phyloP scores from a whole-genome alignment of 2,797 vertebrate species.

The Hypotaenidia okinawae region DNA sequence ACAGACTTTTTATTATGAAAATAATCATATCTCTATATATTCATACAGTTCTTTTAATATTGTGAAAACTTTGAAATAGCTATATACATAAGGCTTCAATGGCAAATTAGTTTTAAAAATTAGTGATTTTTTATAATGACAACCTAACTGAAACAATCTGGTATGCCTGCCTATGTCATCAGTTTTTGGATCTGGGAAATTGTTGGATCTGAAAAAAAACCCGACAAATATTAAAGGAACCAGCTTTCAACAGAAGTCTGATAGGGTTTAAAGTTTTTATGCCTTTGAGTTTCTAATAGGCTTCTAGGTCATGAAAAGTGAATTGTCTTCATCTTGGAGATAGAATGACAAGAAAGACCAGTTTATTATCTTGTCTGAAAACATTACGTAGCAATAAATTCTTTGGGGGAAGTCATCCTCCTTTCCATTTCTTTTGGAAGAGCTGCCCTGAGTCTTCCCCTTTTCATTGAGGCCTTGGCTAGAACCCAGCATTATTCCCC shows the following conservation, averaged over 20 bases:
- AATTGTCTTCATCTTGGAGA: constrained; percentile 27
- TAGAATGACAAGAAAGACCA: background rate
- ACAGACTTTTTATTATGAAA: background rate
- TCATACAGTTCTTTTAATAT: background rate
- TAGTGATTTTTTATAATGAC: background rate
- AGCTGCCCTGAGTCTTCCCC: background rate
- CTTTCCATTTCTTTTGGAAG: background rate
- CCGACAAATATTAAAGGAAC: background rate
- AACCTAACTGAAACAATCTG: background rate
- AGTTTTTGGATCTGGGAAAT: background rate
- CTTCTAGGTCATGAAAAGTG: constrained; percentile 21
- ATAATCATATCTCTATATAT: background rate
- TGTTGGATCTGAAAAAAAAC: background rate
- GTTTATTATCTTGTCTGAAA: constrained; percentile 43
- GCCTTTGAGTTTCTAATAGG: constrained; percentile 3
- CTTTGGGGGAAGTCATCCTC: background rate
- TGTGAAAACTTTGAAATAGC: background rate
- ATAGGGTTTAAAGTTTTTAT: constrained; percentile 20
- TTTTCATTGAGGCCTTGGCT: background rate
- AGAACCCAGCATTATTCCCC: background rate
- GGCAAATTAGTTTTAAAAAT: background rate
- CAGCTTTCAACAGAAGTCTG: background rate
- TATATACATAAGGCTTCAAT: background rate
- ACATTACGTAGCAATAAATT: constrained; percentile 26
- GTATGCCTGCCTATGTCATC: background rate